These are phyloP conservation scores for Danaus melanippus DNA, from an alignment of 1,140 invertebrate genomes.

Conservation along the genomic window DNA sequence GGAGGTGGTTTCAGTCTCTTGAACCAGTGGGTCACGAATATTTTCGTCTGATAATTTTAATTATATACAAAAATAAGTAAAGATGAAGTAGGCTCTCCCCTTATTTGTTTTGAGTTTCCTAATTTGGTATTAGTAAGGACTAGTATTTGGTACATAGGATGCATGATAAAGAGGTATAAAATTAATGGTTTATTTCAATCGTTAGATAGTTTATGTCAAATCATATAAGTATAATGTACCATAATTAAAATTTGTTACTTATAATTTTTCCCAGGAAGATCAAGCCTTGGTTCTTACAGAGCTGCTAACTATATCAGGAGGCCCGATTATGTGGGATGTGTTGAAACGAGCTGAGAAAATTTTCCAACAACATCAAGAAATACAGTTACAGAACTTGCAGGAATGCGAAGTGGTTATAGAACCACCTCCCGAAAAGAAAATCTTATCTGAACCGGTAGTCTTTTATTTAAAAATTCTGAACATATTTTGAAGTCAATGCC, in stretches of 20 bases:
- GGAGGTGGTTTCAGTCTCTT: slow-evolving; percentile 43
- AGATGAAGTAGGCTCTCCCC: too few relatives aligned
- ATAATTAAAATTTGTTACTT: too few relatives aligned
- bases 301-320: slow-evolving; percentile 38
- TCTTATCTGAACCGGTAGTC: neutral
- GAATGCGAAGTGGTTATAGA: slow-evolving; percentile 38
- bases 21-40: slow-evolving; percentile 35
- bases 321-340: slow-evolving; percentile 47
- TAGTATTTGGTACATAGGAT: too few relatives aligned
- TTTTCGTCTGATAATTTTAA: neutral
- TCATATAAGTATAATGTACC: too few relatives aligned
- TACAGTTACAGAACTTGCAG: slow-evolving; percentile 29
- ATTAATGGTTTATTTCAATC: too few relatives aligned
- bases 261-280: slow-evolving; percentile 33
- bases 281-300: slow-evolving; percentile 42
- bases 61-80: too few relatives aligned
- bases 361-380: slow-evolving; percentile 34
- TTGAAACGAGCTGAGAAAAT: slow-evolving; percentile 26
- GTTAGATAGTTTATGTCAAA: too few relatives aligned
- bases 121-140: too few relatives aligned
- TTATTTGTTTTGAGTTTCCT: too few relatives aligned
- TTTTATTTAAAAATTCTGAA: too few relatives aligned
- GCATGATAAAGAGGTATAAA: too few relatives aligned
- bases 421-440: slow-evolving; percentile 14
- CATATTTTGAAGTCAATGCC: too few relatives aligned